Evolutionary conservation across 2,113 vertebrate genomes (phyloP).

Genomic region (Phodopus roborovskii): DNA sequence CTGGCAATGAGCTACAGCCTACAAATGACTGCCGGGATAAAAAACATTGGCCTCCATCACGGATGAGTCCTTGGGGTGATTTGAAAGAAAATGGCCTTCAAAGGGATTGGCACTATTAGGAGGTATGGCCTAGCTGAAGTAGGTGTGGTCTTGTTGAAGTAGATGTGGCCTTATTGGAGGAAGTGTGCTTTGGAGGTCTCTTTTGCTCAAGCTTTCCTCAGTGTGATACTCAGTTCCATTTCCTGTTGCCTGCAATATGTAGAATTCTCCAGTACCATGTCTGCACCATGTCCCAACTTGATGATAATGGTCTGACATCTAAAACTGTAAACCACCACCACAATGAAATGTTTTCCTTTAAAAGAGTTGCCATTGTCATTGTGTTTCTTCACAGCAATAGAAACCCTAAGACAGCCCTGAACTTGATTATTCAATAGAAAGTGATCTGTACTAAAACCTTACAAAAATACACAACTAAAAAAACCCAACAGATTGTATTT

Average conservation of each 20-base stretch:
- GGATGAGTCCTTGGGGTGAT: neutral
- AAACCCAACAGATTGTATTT: neutral
- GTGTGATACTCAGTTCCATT: neutral
- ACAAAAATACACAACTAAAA: neutral
- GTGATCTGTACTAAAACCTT: neutral
- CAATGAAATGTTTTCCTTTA: neutral
- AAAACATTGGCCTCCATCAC: neutral
- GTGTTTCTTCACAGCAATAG: neutral
- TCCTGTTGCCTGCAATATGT: neutral
- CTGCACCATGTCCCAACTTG: neutral
- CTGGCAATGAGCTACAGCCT: neutral
- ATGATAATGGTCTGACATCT: neutral
- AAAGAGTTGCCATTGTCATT: neutral
- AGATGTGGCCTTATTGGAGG: neutral
- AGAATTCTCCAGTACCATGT: neutral
- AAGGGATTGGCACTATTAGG: neutral
- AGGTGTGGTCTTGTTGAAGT: neutral
- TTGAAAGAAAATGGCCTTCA: neutral
- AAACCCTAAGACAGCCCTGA: neutral
- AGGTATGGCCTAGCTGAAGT: neutral
- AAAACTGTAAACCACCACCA: neutral
- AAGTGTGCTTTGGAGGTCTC: neutral
- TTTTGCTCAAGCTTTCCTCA: neutral
- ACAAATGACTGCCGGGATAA: neutral
- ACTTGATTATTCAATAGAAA: neutral